Base-by-base conservation (phyloP, 2,797 vertebrate species). In the Etheostoma perlongum region DNA sequence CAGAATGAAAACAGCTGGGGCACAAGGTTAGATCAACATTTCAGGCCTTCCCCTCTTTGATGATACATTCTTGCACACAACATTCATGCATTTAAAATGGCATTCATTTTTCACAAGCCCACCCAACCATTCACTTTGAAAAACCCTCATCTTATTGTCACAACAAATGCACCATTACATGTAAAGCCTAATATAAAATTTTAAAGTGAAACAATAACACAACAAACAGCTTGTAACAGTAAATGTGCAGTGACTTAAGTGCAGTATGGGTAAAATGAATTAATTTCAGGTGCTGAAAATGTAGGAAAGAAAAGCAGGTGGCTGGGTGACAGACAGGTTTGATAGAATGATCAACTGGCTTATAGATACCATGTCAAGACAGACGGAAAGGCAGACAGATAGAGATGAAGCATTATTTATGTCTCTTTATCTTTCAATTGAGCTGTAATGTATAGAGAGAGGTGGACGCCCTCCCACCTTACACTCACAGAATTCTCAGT, bases 1-100 rank as follows among this genome's bases (percentile, higher is more conserved):
- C 13, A 69, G 78, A 89, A 92, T 82, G 76, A 74, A 91, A 90
- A 86, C 84, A 87, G 89, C 79, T 81, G 86, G 83, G 82, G 59
- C 67, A 46, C 25, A 13, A 79, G 88, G 89, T 92, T 85, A 85
- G 57, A 79, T 81, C 89, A 85, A 83, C 84, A 71, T 89, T 79
- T 82, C 67, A 82, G 79, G 65, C 78, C 78, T 66, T 70, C 27
- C 72, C 65, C 64, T 76, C 74, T 46, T 23, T 40, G 11, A 75
- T 78, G 67, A 72, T 47, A 65, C 62, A 25, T 6, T 9, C 67
- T 46, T n/a, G 4, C 61, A 49, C 76, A 78, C 75, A 65, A 23
- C 72, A 58, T 44, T 76, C 40, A 61, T 63, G 68, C 67, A 68
- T 82, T 83, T 67, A 77, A 79, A 85, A 65, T 30, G 58, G 58